Percentiles rank a stretch among this genome's conserved stretches.
Conservation (phyloP, 1,140 invertebrate species). For the Babylonia areolata region DNA sequence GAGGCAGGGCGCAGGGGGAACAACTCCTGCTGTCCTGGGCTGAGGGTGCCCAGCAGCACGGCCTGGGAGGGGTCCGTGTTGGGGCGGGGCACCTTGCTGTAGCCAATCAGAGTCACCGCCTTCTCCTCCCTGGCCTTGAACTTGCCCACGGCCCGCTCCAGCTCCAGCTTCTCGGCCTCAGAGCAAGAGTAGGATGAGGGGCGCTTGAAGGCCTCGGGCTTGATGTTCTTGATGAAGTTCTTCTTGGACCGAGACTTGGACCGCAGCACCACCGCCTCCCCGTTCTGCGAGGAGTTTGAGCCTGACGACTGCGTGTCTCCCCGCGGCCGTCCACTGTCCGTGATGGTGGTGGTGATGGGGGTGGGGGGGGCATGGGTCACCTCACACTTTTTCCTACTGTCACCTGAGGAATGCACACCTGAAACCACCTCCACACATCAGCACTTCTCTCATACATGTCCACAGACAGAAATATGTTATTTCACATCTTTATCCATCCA, state of each 20-base stretch:
- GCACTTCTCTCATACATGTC: too few species aligned
- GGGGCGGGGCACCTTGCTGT: conserved; percentile 69
- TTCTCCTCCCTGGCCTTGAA: conserved; percentile 19
- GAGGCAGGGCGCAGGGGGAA: conserved; percentile 40
- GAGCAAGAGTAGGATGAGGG: conserved; percentile 70
- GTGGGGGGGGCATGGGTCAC: background rate
- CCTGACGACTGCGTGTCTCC: conserved; percentile 16
- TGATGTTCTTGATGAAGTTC: conserved; percentile 73
- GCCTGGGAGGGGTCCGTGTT: conserved; percentile 58
- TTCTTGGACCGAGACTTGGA: conserved; percentile 32
- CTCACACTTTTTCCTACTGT: background rate
- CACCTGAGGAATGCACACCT: background rate
- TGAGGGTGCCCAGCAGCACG: conserved; percentile 73
- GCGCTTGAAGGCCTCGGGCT: conserved; percentile 70
- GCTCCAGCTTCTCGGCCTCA: conserved; percentile 56
- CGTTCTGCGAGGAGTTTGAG: conserved; percentile 33
- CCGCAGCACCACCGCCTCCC: conserved; percentile 25
- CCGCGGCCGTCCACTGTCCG: background rate
- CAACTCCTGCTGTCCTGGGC: conserved; percentile 43
- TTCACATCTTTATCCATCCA: background rate
- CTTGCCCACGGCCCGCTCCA: conserved; percentile 18
- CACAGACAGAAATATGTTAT: background rate
- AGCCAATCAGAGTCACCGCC: conserved; percentile 66
- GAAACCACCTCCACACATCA: too few species aligned
- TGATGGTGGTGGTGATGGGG: background rate